A percentile compares a stretch with the other conserved stretches of the same genome.
phyloP scores from a whole-genome alignment of 2,797 vertebrate genomes.

The Yasuhikotakia modesta region DNA sequence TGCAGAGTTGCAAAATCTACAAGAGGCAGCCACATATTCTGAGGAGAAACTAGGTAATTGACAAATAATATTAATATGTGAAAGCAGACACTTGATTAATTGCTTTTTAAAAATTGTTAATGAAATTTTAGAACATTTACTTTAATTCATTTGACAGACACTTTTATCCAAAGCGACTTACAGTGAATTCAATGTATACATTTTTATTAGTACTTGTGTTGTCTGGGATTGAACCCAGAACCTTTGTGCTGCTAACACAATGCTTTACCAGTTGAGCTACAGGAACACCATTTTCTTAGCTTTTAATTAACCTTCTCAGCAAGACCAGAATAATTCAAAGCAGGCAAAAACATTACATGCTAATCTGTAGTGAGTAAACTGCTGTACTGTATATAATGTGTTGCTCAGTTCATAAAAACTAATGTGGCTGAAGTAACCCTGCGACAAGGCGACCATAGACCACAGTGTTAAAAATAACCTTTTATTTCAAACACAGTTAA shows the following conservation, averaged over 20 bases:
- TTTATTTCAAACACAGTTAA: not conserved
- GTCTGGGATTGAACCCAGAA: no score
- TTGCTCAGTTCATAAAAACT: not conserved
- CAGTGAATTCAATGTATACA: no score
- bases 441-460: not conserved
- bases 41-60: slow-evolving; percentile 89
- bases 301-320: no score
- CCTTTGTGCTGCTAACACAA: no score
- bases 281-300: no score
- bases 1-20: slow-evolving; percentile 83
- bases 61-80: not conserved
- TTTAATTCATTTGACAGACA: no score
- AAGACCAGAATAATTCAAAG: not conserved
- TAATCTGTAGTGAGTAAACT: not conserved
- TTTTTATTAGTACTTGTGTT: no score
- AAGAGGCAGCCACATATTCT: slow-evolving; percentile 77
- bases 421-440: not conserved
- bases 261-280: no score
- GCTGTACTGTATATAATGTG: not conserved
- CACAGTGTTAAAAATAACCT: slow-evolving; percentile 11
- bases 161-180: no score
- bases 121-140: no score
- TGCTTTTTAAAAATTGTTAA: not conserved
- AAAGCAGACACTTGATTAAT: not conserved
- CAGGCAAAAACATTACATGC: slow-evolving; percentile 12